Evolutionary conservation across 2,888 invertebrate genomes (phyloP).

Genomic region (Halocaridina rubra): DNA sequence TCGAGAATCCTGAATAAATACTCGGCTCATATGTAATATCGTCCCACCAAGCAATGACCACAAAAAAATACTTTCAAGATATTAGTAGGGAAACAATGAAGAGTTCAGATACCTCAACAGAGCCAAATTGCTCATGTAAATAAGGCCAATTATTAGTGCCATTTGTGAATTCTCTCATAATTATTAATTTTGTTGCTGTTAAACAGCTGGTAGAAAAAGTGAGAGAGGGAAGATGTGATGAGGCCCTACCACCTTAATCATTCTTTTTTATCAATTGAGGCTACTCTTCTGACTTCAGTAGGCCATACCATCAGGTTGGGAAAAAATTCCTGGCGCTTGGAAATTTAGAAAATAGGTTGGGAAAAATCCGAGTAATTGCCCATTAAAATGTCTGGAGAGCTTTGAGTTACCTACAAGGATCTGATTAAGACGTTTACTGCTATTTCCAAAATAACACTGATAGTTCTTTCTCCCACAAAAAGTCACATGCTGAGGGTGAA

Average conservation of each 20-base stretch:
- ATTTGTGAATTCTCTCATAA: background rate
- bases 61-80: background rate
- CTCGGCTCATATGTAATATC: too few relatives aligned
- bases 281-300: background rate
- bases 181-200: background rate
- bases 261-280: background rate
- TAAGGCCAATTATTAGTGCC: background rate
- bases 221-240: background rate
- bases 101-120: background rate
- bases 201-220: background rate
- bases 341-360: background rate
- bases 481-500: too few relatives aligned
- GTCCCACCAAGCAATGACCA: background rate
- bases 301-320: background rate
- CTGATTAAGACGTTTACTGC: too few relatives aligned
- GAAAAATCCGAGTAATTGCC: background rate
- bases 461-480: too few relatives aligned
- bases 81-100: background rate
- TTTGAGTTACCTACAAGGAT: background rate
- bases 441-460: too few relatives aligned
- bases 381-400: background rate
- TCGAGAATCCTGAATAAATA: too few relatives aligned
- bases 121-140: background rate
- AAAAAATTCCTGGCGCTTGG: background rate
- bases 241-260: background rate